Conservation (phyloP, 2,797 vertebrate species). For the Strix occidentalis region DNA sequence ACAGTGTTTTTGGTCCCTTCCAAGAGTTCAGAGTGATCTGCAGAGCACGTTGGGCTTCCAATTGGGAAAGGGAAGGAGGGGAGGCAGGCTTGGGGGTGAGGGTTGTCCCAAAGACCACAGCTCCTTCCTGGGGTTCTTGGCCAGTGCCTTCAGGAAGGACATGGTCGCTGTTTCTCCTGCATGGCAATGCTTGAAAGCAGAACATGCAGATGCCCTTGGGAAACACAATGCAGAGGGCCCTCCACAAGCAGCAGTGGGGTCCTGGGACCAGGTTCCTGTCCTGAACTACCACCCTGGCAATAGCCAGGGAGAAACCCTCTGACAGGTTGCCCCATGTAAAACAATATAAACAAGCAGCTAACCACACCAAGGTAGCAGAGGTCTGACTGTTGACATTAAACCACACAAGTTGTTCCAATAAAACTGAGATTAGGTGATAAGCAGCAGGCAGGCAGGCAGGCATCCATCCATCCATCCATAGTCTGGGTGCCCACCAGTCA, state of each 20-base stretch:
- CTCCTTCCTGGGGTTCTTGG: not conserved
- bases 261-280: not conserved
- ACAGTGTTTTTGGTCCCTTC: accelerated
- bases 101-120: not conserved
- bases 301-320: not conserved
- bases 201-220: not conserved
- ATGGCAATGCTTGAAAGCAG: not conserved
- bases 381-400: not conserved
- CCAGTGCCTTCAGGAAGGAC: not conserved
- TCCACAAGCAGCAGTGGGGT: not conserved
- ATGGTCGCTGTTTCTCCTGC: not conserved
- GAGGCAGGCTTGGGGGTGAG: not conserved
- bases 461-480: not conserved
- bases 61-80: not conserved
- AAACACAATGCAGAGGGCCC: not conserved
- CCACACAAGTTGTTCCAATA: not conserved
- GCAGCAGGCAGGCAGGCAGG: not conserved
- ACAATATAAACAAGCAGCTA: not conserved
- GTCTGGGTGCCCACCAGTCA: not conserved
- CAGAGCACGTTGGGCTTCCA: not conserved
- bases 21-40: accelerated
- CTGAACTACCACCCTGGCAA: not conserved
- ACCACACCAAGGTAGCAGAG: not conserved
- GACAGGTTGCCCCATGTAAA: not conserved
- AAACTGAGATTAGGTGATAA: not conserved